phyloP scores from a whole-genome alignment of 37 sponge, comb jelly and placozoan species.

The Tethya wilhelma region DNA sequence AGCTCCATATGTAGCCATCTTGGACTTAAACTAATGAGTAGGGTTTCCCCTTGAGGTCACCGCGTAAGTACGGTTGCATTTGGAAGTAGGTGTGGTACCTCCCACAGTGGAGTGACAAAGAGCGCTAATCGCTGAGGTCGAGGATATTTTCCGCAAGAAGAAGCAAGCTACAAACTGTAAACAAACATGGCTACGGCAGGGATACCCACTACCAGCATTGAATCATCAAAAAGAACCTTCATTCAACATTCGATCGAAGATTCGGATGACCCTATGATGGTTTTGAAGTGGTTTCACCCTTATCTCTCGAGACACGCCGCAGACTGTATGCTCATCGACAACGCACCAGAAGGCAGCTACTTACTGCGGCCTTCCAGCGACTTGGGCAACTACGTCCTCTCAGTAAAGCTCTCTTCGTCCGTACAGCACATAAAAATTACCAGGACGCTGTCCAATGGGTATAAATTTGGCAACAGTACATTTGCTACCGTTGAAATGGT shows the following conservation, averaged over 20 bases:
- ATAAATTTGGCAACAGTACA: constrained; percentile 61
- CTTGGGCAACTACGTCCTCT: constrained; percentile 34
- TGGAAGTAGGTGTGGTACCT: constrained; percentile 4
- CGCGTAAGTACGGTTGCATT: neutral
- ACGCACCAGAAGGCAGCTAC: constrained; percentile 82
- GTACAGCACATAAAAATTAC: constrained; percentile 71
- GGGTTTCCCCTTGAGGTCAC: neutral
- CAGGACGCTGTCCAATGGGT: neutral
- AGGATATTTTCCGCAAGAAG: too few relatives aligned
- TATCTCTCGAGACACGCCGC: constrained; percentile 76
- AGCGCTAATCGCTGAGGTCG: too few relatives aligned
- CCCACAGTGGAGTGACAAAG: too few relatives aligned
- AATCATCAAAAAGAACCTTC: too few relatives aligned
- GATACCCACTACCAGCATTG: too few relatives aligned
- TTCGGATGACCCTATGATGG: constrained; percentile 10
- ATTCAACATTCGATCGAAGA: too few relatives aligned
- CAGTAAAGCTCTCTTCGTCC: constrained; percentile 63
- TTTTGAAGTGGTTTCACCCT: constrained; percentile 77
- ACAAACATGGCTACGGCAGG: too few relatives aligned
- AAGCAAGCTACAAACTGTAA: too few relatives aligned
- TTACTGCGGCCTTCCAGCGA: constrained; percentile 71
- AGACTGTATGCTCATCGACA: constrained; percentile 88
- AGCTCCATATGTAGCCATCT: neutral
- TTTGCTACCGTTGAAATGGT: constrained; percentile 46
- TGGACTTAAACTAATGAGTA: constrained; percentile 6